Conservation (phyloP, 2,113 vertebrate species). For the Pteronura brasiliensis region DNA sequence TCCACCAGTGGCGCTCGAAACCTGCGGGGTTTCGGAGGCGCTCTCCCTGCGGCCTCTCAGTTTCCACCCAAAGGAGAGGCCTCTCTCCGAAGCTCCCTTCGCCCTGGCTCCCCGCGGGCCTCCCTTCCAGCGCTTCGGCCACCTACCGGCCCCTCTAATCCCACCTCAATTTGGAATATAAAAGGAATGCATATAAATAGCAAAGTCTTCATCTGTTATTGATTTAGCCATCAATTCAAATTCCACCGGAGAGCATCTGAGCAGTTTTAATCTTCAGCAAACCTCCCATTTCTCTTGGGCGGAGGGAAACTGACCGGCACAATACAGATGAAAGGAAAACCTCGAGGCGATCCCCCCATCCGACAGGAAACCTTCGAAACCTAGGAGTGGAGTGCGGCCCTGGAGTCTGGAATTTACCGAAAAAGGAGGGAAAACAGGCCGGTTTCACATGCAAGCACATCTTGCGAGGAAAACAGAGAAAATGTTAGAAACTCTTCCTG, state of each 20-base stretch:
- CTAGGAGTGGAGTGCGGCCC: background rate
- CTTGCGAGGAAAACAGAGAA: background rate
- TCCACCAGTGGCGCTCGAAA: background rate
- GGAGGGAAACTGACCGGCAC: constrained; percentile 53
- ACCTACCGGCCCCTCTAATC: background rate
- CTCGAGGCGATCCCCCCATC: background rate
- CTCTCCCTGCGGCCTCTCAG: background rate
- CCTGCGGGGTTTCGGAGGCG: background rate
- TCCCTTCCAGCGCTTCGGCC: background rate
- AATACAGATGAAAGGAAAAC: constrained; percentile 54
- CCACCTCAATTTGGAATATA: constrained; percentile 50
- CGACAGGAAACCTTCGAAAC: constrained; percentile 34
- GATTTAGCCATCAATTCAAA: constrained; percentile 74
- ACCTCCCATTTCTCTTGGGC: constrained; percentile 7
- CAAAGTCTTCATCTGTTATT: constrained; percentile 76
- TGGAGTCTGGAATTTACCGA: background rate
- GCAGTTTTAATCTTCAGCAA: constrained; percentile 61
- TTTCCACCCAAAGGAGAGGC: background rate
- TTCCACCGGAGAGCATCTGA: constrained; percentile 63
- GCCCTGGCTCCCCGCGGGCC: background rate
- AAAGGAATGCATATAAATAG: constrained; percentile 63
- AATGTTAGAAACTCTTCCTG: background rate
- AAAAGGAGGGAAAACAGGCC: background rate
- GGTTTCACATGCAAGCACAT: background rate
- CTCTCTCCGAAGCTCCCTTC: background rate